phyloP scores from a whole-genome alignment of 2,888 invertebrate genomes.

The Hirtodrosophila trivittata region DNA sequence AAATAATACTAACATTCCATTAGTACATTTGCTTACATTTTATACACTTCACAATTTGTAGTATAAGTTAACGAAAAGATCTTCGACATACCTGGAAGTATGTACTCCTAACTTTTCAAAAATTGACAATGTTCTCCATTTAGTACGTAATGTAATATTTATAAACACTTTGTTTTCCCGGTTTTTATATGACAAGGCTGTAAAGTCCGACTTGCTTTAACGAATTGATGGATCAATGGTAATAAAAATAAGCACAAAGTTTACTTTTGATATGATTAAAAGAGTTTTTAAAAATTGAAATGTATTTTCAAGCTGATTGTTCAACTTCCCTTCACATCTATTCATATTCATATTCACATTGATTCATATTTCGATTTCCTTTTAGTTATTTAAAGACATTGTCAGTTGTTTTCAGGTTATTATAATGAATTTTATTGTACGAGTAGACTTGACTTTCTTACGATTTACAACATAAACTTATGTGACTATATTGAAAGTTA shows the following conservation, averaged over 20 bases:
- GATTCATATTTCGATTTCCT: too few relatives aligned
- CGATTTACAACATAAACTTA: conserved; percentile 55
- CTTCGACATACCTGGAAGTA: neutral
- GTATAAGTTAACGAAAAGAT: neutral
- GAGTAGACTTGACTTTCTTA: conserved; percentile 50
- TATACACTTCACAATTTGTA: neutral
- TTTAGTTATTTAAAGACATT: neutral
- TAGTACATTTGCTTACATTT: conserved; percentile 17
- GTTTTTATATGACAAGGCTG: too few relatives aligned
- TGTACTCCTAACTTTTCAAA: neutral
- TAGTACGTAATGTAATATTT: neutral
- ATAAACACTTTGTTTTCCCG: too few relatives aligned
- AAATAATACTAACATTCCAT: conserved; percentile 48
- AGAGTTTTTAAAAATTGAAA: too few relatives aligned
- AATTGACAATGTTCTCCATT: conserved; percentile 6
- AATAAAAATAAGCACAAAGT: neutral
- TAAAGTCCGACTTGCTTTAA: too few relatives aligned
- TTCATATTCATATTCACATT: neutral
- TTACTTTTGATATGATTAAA: too few relatives aligned
- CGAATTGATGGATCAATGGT: too few relatives aligned
- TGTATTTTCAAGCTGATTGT: too few relatives aligned
- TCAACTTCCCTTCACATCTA: too few relatives aligned
- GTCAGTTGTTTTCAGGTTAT: conserved; percentile 16
- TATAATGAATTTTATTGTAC: conserved; percentile 52
- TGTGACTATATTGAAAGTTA: conserved; percentile 61